A percentile compares a stretch with the other conserved stretches of the same genome.
Conservation (phyloP, 2,113 vertebrate genomes). For the Rhineura floridana region DNA sequence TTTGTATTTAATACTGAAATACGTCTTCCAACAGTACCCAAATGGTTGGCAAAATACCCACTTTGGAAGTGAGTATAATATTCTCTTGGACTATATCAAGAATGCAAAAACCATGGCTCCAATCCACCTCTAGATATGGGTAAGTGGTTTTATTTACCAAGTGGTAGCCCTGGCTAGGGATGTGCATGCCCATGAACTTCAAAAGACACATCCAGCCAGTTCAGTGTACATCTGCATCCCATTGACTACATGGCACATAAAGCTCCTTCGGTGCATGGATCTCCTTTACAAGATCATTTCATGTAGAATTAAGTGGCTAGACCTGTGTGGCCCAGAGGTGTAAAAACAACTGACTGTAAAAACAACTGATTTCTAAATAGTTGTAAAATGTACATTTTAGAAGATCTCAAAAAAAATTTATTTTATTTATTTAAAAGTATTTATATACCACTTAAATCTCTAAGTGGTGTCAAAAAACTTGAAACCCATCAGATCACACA, state of each 20-base stretch:
- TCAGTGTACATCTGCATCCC: not conserved
- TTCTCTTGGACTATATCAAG: not conserved
- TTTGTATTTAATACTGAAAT: not conserved
- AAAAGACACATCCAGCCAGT: not conserved
- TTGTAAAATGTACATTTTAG: no score
- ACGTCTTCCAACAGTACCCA: not conserved
- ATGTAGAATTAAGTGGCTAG: not conserved
- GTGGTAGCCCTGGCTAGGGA: no score
- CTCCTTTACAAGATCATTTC: not conserved
- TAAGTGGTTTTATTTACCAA: not conserved
- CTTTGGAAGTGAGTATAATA: not conserved
- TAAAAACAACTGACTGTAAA: not conserved
- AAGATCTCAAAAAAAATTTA: no score
- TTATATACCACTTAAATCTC: no score
- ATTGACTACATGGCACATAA: not conserved
- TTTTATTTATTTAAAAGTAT: no score
- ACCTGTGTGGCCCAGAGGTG: not conserved
- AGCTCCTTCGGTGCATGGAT: not conserved
- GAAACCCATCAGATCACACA: not conserved
- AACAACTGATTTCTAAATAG: not conserved
- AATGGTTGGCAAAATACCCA: not conserved
- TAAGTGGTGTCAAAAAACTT: no score
- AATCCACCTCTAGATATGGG: not conserved
- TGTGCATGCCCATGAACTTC: not conserved
- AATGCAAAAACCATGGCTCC: not conserved